phyloP scores from a whole-genome alignment of 2,797 vertebrate species.

The Pygocentrus nattereri region DNA sequence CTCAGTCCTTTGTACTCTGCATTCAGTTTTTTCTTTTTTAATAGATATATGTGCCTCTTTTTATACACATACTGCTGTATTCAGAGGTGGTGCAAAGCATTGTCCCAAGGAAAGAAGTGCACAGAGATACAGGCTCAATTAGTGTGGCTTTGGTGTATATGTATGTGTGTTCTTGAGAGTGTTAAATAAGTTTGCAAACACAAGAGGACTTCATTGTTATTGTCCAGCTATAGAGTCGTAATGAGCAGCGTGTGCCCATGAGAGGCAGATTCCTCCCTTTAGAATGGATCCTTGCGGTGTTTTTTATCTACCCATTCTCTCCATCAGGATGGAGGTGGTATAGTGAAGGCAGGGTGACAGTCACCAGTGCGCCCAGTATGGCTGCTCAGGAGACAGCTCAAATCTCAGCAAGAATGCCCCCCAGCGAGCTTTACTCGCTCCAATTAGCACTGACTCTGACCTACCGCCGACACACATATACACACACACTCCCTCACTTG shows the following conservation, averaged over 20 bases:
- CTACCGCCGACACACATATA: slow-evolving; percentile 30
- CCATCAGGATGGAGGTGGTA: slow-evolving; percentile 54
- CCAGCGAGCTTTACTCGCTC: slow-evolving; percentile 80
- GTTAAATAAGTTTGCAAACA: slow-evolving; percentile 68
- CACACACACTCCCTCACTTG: slow-evolving; percentile 10
- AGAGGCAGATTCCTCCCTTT: slow-evolving; percentile 74
- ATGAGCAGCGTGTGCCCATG: slow-evolving; percentile 89
- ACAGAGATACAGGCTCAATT: slow-evolving; percentile 82
- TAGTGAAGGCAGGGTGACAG: slow-evolving; percentile 34
- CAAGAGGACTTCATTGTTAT: slow-evolving; percentile 70
- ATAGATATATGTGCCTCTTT: slow-evolving; percentile 65
- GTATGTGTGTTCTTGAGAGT: slow-evolving; percentile 20
- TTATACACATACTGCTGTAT: slow-evolving; percentile 47
- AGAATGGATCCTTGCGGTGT: slow-evolving; percentile 56
- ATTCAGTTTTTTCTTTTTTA: slow-evolving; percentile 67
- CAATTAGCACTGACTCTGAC: slow-evolving; percentile 80
- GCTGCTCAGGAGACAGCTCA: slow-evolving; percentile 87
- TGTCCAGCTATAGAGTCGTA: slow-evolving; percentile 75
- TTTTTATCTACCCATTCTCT: slow-evolving; percentile 58
- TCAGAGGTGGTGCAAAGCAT: slow-evolving; percentile 79
- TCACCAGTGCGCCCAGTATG: slow-evolving; percentile 64
- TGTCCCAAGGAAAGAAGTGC: slow-evolving; percentile 77
- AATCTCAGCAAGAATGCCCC: slow-evolving; percentile 83
- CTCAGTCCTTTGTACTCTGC: slow-evolving; percentile 73
- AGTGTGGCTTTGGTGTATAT: slow-evolving; percentile 72